phyloP scores from a whole-genome alignment of 2,113 vertebrate genomes.

The Cyprinodon brontotheroides region DNA sequence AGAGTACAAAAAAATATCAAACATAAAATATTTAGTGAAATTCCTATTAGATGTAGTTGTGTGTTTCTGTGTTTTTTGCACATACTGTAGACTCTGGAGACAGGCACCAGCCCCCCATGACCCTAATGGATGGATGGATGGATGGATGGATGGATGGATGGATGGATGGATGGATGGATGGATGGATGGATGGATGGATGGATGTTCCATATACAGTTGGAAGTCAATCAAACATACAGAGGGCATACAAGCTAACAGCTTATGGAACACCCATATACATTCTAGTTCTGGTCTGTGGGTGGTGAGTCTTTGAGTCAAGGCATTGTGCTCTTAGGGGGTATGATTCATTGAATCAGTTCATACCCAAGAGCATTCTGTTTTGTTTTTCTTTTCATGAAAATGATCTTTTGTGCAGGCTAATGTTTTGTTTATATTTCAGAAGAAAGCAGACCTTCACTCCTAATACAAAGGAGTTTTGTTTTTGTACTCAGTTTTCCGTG shows the following conservation, averaged over 20 bases:
- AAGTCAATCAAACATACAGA: not conserved
- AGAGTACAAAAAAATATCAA: too few species aligned
- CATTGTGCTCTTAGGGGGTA: not conserved
- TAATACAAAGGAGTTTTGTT: not conserved
- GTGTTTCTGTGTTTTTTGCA: too few species aligned
- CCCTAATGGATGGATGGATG: too few species aligned
- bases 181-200: too few species aligned
- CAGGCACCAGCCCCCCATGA: too few species aligned
- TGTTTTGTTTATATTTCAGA: not conserved
- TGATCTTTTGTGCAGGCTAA: not conserved
- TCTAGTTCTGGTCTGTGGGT: not conserved
- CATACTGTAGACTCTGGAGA: too few species aligned
- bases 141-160: too few species aligned
- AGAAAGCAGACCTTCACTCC: not conserved
- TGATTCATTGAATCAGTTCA: not conserved
- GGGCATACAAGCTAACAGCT: not conserved
- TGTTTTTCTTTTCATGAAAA: not conserved
- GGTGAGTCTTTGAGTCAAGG: not conserved
- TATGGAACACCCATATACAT: not conserved
- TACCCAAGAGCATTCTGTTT: not conserved
- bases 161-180: too few species aligned
- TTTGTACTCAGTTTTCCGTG: constrained; percentile 1
- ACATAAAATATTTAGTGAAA: too few species aligned
- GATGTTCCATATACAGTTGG: not conserved
- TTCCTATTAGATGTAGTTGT: too few species aligned